phyloP scores from a whole-genome alignment of 1,140 invertebrate genomes.

The Phymorhynchus buccinoides region DNA sequence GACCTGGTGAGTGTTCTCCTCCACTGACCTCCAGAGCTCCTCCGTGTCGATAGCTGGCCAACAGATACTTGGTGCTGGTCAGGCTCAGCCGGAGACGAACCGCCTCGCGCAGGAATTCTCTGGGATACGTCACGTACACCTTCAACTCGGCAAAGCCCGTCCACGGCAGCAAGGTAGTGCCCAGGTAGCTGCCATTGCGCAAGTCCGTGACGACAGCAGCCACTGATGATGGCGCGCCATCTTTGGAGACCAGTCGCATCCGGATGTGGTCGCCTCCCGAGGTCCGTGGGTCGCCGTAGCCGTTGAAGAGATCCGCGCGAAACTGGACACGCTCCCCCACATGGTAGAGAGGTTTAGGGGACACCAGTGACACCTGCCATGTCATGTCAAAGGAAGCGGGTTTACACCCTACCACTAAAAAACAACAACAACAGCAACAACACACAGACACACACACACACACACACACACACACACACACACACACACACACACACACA shows the following conservation, averaged over 20 bases:
- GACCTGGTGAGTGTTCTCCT: too few species aligned
- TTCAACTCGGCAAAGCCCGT: not conserved
- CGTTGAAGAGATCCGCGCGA: slow-evolving; percentile 18
- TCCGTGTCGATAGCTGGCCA: too few species aligned
- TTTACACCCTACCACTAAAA: too few species aligned
- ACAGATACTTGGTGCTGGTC: too few species aligned
- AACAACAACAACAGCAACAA: too few species aligned
- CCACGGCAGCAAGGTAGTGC: not conserved
- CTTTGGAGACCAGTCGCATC: not conserved
- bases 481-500: too few species aligned
- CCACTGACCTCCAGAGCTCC: too few species aligned
- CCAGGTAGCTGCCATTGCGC: slow-evolving; percentile 25
- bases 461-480: too few species aligned
- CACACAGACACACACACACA: too few species aligned
- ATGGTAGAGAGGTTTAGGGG: not conserved
- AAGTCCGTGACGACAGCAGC: not conserved
- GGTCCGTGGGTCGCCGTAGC: not conserved
- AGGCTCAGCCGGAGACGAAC: too few species aligned
- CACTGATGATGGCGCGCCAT: not conserved
- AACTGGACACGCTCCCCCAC: not conserved
- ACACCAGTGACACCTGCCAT: not conserved
- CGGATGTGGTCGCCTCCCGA: slow-evolving; percentile 1
- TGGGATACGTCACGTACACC: slow-evolving; percentile 5
- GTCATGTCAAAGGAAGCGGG: not conserved
- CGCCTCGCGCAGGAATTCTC: not conserved